Conservation (phyloP, 1,140 invertebrate species). For the Proales similis region DNA sequence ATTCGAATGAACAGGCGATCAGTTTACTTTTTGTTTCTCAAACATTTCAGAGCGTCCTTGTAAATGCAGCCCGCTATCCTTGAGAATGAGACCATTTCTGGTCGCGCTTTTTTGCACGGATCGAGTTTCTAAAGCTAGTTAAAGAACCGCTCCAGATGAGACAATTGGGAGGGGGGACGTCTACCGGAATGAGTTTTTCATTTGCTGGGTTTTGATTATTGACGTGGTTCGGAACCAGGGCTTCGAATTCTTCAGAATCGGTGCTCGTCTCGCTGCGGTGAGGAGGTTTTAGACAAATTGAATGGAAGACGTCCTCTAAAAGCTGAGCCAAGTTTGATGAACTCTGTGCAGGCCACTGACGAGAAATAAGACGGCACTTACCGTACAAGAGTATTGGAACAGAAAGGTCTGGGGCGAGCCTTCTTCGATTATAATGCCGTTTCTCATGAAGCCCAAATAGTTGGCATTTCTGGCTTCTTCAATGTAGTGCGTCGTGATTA, state of each 20-base stretch:
- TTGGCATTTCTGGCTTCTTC: constrained; percentile 53
- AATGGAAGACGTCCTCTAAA: constrained; percentile 32
- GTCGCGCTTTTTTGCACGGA: too few species aligned
- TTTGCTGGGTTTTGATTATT: background rate
- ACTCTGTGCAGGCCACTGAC: background rate
- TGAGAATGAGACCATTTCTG: too few species aligned
- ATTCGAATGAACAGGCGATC: too few species aligned
- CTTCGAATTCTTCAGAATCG: background rate
- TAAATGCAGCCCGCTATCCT: too few species aligned
- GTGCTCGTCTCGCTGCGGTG: background rate
- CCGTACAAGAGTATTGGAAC: constrained; percentile 57
- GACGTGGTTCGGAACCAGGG: background rate
- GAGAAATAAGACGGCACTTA: background rate
- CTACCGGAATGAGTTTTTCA: background rate
- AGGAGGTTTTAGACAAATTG: constrained; percentile 1
- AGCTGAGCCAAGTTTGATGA: background rate
- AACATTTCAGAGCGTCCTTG: constrained; percentile 32
- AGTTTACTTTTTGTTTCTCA: constrained; percentile 19
- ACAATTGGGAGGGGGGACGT: background rate
- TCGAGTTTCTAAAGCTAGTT: too few species aligned
- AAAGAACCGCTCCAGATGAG: too few species aligned
- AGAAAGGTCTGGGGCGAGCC: constrained; percentile 76
- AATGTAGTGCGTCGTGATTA: constrained; percentile 88
- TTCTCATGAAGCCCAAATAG: constrained; percentile 86
- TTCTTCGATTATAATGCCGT: constrained; percentile 78